Percentiles rank a stretch among this genome's conserved stretches.
These are phyloP conservation scores for Anneissia japonica DNA, from an alignment of 35 echinoderm and acorn worm species.

Conservation along the genomic window DNA sequence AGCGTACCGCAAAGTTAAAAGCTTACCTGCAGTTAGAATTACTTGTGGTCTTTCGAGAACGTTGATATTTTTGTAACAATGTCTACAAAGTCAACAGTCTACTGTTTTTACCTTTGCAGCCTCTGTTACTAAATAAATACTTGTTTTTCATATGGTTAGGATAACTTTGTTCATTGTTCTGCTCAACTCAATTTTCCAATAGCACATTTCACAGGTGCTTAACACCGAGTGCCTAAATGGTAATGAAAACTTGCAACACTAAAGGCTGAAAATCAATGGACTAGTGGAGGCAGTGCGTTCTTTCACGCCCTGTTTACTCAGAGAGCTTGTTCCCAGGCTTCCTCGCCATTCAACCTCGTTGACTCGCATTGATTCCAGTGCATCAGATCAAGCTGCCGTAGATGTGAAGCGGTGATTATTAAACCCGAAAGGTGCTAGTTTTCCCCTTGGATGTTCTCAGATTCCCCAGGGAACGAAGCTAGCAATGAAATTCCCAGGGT, in stretches of 20 bases:
- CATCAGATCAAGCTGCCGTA: background rate
- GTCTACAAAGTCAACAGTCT: background rate
- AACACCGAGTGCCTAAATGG: background rate
- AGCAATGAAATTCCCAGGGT: background rate
- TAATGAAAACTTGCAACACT: background rate
- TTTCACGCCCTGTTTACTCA: background rate
- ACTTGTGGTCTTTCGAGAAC: background rate
- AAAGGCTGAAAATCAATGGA: background rate
- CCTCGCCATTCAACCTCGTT: background rate
- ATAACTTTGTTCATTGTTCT: background rate
- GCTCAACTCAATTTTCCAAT: background rate
- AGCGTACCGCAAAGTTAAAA: background rate
- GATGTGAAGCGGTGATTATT: background rate
- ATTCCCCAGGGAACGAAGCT: background rate
- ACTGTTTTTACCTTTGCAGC: background rate
- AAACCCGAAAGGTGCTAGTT: background rate
- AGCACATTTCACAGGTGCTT: background rate
- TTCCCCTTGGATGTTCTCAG: background rate
- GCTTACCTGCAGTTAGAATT: background rate
- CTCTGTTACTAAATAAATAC: background rate
- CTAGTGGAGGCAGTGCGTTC: background rate
- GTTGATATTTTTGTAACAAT: background rate
- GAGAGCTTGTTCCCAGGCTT: background rate
- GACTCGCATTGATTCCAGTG: background rate
- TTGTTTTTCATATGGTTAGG: background rate